Percentiles rank a stretch among this genome's conserved stretches.
Conservation (phyloP, 2,113 vertebrate species). For the Burhinus bistriatus region DNA sequence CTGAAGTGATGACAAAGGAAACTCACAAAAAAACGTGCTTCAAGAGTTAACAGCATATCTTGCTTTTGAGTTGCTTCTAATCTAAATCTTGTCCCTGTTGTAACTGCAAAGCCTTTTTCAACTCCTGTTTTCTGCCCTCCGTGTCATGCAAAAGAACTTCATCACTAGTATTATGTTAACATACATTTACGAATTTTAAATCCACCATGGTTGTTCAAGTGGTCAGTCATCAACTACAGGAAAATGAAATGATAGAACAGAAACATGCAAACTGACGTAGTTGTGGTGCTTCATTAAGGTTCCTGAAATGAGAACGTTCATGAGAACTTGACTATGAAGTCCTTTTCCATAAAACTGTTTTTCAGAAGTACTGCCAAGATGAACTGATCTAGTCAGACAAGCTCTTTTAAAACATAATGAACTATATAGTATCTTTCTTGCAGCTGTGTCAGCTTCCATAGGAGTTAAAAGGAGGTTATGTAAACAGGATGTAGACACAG, state of each 20-base stretch:
- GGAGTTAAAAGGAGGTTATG: not conserved
- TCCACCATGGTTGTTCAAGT: not conserved
- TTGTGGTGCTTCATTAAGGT: not conserved
- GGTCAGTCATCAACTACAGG: not conserved
- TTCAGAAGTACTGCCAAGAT: not conserved
- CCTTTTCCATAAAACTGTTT: not conserved
- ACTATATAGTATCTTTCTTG: not conserved
- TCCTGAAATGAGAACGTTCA: not conserved
- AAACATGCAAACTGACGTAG: not conserved
- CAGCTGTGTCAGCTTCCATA: not conserved
- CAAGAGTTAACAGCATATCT: not conserved
- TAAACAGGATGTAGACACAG: not conserved
- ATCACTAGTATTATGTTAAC: not conserved
- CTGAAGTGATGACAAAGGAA: not conserved
- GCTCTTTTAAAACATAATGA: not conserved
- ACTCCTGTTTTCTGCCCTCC: not conserved
- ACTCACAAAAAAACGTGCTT: not conserved
- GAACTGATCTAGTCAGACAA: not conserved
- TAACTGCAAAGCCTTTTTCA: not conserved
- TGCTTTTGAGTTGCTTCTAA: not conserved
- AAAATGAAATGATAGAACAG: not conserved
- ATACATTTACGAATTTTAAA: conserved; percentile 13
- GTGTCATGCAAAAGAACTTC: not conserved
- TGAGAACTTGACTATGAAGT: conserved; percentile 3
- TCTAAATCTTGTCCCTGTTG: not conserved